Base-by-base conservation (phyloP, 2,113 vertebrate genomes). In the Pterocles burchelli region DNA sequence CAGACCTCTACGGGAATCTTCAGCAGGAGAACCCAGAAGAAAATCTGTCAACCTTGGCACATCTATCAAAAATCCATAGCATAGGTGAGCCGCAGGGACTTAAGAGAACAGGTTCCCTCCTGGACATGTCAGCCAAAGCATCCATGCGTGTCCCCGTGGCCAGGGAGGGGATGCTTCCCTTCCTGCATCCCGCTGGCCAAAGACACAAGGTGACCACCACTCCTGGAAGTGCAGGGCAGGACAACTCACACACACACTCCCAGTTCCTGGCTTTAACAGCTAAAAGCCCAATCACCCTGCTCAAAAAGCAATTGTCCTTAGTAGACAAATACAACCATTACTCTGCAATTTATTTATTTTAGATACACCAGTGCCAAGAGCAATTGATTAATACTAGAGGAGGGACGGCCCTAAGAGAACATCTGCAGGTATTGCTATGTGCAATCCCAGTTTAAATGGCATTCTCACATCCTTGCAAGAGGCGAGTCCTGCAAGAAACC, bases 131-230 rank as follows among this genome's bases (percentile, higher is more conserved):
- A 49, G 7, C 11, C 74, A 48, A 36, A 79, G 61, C 78, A 78
- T 5, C 85, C 3, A 0, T 2, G 13, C 0, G 0, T 2, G 4
- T 36, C 41, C 28, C 58, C 9, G 15, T 5, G n/a, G 11, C 31
- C 2, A 0, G 1, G 26, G 10, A 63, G 46, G 41, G 26, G 54
- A 54, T 13, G 6, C 7, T 28, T 10, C 51, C 46, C 66, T 26
- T 36, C 72, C 26, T 5, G 1, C 28, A 6, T 0, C 1, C 1
- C 6, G 1, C 7, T 9, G 22, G 10, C 15, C 84, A 43, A 28
- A 28, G 6, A 0, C 22, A 12, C 2, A n/a, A 51, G 59, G 4
- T 26, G 63, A 6, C 11, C 72, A 52, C 1, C 63, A 54, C 1
- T 18, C 24, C 51, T 49, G 51, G 18, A 45, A 59, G 22, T 0